phyloP scores from a whole-genome alignment of 2,797 vertebrate species.

The Chaenodraco wilsoni region DNA sequence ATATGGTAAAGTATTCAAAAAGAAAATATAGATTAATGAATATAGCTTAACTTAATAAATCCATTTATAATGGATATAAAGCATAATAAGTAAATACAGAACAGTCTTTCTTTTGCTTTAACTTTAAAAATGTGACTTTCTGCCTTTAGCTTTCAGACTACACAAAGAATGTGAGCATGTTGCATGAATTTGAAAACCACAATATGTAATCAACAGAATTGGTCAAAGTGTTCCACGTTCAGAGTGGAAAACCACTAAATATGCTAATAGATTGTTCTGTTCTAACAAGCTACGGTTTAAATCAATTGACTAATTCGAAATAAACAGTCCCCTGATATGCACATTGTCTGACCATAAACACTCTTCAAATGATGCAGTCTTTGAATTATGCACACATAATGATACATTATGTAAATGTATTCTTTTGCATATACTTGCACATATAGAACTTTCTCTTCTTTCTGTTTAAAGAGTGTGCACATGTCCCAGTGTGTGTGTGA shows the following conservation, averaged over 20 bases:
- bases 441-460: slow-evolving; percentile 3
- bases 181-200: slow-evolving; percentile 23
- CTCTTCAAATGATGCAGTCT: background rate
- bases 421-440: slow-evolving; percentile 6
- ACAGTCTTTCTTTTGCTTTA: background rate
- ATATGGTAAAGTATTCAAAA: too few species aligned
- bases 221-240: slow-evolving; percentile 40
- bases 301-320: slow-evolving; percentile 60
- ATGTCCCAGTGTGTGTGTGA: slow-evolving; percentile 3
- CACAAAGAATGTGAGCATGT: slow-evolving; percentile 9
- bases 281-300: slow-evolving; percentile 32
- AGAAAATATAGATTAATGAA: too few species aligned
- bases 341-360: slow-evolving; percentile 7
- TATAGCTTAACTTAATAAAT: too few species aligned
- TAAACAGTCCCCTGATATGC: slow-evolving; percentile 10
- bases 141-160: slow-evolving; percentile 4
- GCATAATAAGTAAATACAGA: too few species aligned
- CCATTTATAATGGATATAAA: too few species aligned
- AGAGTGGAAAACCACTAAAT: slow-evolving; percentile 57
- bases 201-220: slow-evolving; percentile 50
- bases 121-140: background rate
- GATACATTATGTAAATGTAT: slow-evolving; percentile 24
- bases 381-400: slow-evolving; percentile 1
- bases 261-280: slow-evolving; percentile 50
- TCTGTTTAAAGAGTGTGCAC: background rate